Evolutionary conservation across 2,797 vertebrate genomes (phyloP).

Genomic region (Odontamblyopus lacepedii): DNA sequence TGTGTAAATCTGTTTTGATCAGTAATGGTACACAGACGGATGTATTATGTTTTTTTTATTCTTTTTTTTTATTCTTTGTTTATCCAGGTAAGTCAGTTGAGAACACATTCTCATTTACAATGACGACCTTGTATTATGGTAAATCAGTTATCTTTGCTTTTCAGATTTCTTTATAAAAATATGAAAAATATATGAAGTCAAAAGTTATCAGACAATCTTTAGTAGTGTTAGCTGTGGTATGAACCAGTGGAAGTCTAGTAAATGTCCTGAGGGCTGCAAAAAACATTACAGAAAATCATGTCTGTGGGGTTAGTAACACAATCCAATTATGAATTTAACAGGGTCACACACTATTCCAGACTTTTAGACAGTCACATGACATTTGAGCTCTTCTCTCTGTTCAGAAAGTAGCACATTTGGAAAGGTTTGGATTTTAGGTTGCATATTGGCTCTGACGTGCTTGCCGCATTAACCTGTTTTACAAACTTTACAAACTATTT

Average conservation of each 20-base stretch:
- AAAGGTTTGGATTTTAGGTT: background rate
- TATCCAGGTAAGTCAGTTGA: background rate
- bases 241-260: background rate
- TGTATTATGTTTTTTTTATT: background rate
- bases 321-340: conserved; percentile 69
- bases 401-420: background rate
- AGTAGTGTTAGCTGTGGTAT: background rate
- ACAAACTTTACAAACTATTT: no score
- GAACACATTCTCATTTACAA: no score
- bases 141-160: background rate
- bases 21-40: no score
- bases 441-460: no score
- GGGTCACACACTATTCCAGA: conserved; percentile 62
- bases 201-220: background rate
- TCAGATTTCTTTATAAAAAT: no score
- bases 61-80: no score
- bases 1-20: no score
- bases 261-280: conserved; percentile 20
- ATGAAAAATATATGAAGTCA: background rate
- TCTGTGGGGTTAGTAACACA: conserved; percentile 51
- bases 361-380: conserved; percentile 19
- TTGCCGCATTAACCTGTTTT: no score
- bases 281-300: conserved; percentile 46
- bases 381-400: conserved; percentile 35
- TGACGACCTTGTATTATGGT: no score